A percentile compares a stretch with the other conserved stretches of the same genome.
These are phyloP conservation scores for Alviniconcha marisindica DNA, from an alignment of 1,140 invertebrate species.

Conservation along the genomic window DNA sequence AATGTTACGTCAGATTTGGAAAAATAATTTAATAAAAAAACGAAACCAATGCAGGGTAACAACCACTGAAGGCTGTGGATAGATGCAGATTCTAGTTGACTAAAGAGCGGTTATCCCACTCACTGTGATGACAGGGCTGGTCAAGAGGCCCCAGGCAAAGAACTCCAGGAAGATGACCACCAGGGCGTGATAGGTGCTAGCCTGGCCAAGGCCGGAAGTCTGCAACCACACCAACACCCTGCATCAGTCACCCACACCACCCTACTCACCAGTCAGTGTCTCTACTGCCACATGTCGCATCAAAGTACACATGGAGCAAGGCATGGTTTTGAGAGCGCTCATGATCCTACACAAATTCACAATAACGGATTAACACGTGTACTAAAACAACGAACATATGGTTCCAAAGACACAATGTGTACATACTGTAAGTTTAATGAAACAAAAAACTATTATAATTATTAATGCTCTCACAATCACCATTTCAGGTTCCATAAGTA, in stretches of 20 bases:
- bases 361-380: background rate
- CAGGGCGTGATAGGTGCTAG: constrained; percentile 97
- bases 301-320: background rate
- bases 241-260: background rate
- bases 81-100: no score
- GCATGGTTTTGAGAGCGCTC: background rate
- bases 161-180: constrained; percentile 99
- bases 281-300: background rate
- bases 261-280: background rate
- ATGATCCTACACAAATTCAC: background rate
- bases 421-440: no score
- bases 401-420: no score
- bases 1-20: no score
- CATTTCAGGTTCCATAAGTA: no score
- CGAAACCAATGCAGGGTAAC: no score
- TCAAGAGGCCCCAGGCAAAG: constrained; percentile 99
- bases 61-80: no score
- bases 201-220: constrained; percentile 77
- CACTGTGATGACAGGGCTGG: constrained; percentile 98
- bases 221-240: background rate
- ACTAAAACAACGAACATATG: background rate
- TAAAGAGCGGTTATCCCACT: no score
- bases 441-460: no score
- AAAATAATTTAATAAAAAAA: no score
- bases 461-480: no score